A percentile compares a stretch with the other conserved stretches of the same genome.
Conservation (phyloP, 2,113 vertebrate genomes). For the Pyxicephalus adspersus region DNA sequence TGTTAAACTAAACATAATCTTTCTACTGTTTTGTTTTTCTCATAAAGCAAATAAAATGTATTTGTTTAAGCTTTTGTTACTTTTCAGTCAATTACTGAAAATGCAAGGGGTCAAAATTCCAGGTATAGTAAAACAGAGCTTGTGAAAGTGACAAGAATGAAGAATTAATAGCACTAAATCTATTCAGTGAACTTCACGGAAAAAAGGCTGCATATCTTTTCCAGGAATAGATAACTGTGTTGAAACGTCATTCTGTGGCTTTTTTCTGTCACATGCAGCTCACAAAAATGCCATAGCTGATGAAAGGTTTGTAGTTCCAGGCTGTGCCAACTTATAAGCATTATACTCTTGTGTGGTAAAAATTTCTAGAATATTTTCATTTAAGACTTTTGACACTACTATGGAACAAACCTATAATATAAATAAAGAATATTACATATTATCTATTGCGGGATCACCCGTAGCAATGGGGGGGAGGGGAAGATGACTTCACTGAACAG, state of each 20-base stretch:
- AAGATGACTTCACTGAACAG: no score
- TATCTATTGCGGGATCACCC: no score
- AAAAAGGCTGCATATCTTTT: slow-evolving; percentile 75
- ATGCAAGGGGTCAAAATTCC: slow-evolving; percentile 61
- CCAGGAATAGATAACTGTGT: slow-evolving; percentile 79
- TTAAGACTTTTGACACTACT: no score
- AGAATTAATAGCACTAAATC: slow-evolving; percentile 60
- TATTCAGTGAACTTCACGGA: slow-evolving; percentile 76
- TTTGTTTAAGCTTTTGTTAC: slow-evolving; percentile 43
- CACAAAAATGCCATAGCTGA: slow-evolving; percentile 60
- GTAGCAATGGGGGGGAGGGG: no score
- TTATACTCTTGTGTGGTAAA: no score
- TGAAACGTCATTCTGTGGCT: slow-evolving; percentile 82
- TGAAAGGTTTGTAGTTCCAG: background rate
- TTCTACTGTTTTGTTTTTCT: background rate
- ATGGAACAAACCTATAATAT: no score
- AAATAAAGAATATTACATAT: no score
- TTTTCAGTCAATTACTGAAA: slow-evolving; percentile 63
- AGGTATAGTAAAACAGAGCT: slow-evolving; percentile 68
- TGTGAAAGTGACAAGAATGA: slow-evolving; percentile 59
- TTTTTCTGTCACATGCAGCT: slow-evolving; percentile 72
- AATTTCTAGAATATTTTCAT: no score
- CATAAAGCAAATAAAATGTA: slow-evolving; percentile 15
- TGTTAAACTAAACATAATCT: background rate
- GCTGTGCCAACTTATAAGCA: no score